Percentiles rank a stretch among this genome's conserved stretches.
Conservation (phyloP, 2,797 vertebrate species). For the Antrozous pallidus region DNA sequence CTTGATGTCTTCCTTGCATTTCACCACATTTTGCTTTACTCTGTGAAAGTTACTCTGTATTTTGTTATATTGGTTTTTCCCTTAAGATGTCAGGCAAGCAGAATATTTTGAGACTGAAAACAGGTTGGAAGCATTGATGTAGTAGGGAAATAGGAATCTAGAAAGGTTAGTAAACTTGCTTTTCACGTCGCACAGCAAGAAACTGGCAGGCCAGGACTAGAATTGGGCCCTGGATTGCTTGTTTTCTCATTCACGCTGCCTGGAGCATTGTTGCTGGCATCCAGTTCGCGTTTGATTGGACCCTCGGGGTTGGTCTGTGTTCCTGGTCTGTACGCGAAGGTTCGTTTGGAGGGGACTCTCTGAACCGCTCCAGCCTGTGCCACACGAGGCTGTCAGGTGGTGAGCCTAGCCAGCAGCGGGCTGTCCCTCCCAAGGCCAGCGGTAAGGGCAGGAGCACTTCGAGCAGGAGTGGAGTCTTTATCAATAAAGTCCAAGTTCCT, state of each 20-base stretch:
- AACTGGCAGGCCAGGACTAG: background rate
- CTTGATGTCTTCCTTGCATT: background rate
- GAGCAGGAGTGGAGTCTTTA: background rate
- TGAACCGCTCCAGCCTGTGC: background rate
- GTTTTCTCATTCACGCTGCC: background rate
- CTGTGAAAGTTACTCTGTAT: background rate
- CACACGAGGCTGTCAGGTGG: background rate
- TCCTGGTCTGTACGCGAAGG: background rate
- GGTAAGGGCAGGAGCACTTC: background rate
- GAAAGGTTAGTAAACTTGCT: background rate
- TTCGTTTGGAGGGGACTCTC: background rate
- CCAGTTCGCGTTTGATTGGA: background rate
- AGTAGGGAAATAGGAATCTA: background rate
- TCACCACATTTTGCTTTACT: background rate
- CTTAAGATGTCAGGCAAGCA: background rate
- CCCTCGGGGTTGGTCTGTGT: background rate
- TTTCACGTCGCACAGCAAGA: background rate
- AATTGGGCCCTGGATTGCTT: background rate
- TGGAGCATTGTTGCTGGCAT: background rate
- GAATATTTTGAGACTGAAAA: constrained; percentile 27
- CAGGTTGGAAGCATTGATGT: background rate
- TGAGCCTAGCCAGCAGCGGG: background rate
- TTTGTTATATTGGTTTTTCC: background rate
- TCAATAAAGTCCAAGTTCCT: background rate
- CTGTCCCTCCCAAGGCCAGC: background rate